Base-by-base conservation (phyloP, 2,113 vertebrate genomes). In the Ceuthmochares aereus region DNA sequence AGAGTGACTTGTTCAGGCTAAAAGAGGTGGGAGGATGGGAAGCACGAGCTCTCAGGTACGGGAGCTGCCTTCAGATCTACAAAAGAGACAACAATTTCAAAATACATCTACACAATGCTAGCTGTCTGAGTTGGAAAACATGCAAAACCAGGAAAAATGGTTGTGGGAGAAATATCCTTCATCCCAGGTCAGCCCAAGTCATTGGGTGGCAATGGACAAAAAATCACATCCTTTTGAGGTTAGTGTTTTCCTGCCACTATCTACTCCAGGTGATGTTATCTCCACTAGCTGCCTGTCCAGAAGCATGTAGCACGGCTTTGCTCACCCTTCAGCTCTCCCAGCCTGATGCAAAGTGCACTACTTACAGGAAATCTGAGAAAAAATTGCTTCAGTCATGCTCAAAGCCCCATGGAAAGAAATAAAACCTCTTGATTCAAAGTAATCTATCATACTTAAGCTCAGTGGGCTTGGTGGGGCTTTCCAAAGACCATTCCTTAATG, bases 61-160 rank as follows among this genome's bases (percentile, higher is more conserved):
- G 6, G n/a, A 47, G 62, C 62, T 90, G 89, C 79, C 40, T 87
- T 96, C 72, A n/a, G 54, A 73, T 56, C 79, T 37, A 5, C 58
- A 67, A 12, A 43, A 14, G 4, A 91, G 55, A 60, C 73, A 91
- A 83, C 52, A 47, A 47, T 80, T 80, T 85, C 83, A 83, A 66
- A 89, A 75, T 40, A 3, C 37, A 20, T 62, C 56, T 29, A 6
- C 73, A 36, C 49, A 67, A 69, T 4, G 0, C 55, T 5, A 1
- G 0, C 78, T 64, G 19, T 2, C 26, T 23, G 29, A 36, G 51
- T 2, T 37, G 82, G 66, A 7, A 76, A 88, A 40, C 4, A 0
- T 8, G 3, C n/a, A 64, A 14, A n/a, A 12, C 17, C 1, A 2
- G 67, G 55, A 0, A 36, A 54, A 69, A 8, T 0, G 0, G 40